phyloP scores from a whole-genome alignment of 1,140 invertebrate genomes.

The Drosophila arizonae region DNA sequence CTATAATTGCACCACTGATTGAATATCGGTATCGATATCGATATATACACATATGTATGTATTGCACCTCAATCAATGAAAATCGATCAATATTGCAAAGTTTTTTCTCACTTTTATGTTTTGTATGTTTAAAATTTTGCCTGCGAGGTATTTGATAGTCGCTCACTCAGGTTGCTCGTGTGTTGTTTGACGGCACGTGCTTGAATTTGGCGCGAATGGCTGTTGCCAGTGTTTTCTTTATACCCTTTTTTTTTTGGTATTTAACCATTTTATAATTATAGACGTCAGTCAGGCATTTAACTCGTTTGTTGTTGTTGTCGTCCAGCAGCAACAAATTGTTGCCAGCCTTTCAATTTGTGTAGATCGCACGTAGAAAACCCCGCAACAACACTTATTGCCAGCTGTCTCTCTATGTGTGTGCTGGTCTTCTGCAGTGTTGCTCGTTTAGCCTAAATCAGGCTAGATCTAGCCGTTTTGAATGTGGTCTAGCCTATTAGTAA shows the following conservation, averaged over 20 bases:
- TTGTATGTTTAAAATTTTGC: too few relatives aligned
- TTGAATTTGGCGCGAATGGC: slow-evolving; percentile 58
- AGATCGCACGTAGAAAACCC: slow-evolving; percentile 52
- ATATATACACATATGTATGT: too few relatives aligned
- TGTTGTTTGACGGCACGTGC: slow-evolving; percentile 40
- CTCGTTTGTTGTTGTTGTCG: slow-evolving; percentile 49
- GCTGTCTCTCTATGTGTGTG: slow-evolving; percentile 5
- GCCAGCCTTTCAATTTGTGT: slow-evolving; percentile 68
- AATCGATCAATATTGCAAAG: neutral
- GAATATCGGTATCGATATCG: too few relatives aligned
- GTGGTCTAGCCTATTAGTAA: too few relatives aligned
- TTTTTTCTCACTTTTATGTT: too few relatives aligned
- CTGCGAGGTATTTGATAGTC: neutral
- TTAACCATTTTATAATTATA: slow-evolving; percentile 75
- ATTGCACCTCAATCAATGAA: neutral
- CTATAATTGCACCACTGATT: too few relatives aligned
- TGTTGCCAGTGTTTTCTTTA: slow-evolving; percentile 38
- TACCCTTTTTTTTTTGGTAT: slow-evolving; percentile 13
- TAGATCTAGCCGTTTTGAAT: too few relatives aligned
- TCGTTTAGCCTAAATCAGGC: too few relatives aligned
- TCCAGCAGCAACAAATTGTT: slow-evolving; percentile 45
- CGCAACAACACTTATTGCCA: slow-evolving; percentile 52
- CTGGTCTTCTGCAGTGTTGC: too few relatives aligned
- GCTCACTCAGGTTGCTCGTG: neutral
- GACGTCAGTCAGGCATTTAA: slow-evolving; percentile 79